These are phyloP conservation scores for Balearica regulorum DNA, from an alignment of 2,797 vertebrate genomes.

Conservation along the genomic window DNA sequence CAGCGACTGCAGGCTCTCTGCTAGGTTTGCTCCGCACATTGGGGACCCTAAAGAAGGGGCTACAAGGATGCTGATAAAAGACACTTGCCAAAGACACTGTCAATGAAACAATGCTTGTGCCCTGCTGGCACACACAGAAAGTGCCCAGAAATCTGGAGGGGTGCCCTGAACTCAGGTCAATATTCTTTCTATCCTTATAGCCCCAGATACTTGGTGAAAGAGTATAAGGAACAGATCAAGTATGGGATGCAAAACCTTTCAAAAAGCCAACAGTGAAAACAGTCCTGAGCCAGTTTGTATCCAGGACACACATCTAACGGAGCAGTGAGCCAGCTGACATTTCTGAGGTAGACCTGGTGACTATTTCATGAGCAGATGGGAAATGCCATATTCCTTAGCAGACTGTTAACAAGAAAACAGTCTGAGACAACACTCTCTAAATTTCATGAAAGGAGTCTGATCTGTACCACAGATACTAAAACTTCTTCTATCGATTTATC, in stretches of 20 bases:
- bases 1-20: background rate
- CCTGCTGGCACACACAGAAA: background rate
- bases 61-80: background rate
- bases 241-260: background rate
- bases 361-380: conserved; percentile 10
- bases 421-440: background rate
- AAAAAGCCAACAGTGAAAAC: background rate
- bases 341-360: conserved; percentile 16
- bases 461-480: background rate
- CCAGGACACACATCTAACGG: background rate
- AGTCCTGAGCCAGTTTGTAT: background rate
- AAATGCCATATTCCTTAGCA: background rate
- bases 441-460: background rate
- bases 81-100: background rate
- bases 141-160: background rate
- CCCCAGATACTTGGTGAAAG: background rate
- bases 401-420: conserved; percentile 16
- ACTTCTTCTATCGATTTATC: background rate
- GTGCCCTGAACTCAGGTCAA: background rate
- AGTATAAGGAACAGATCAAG: background rate
- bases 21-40: background rate
- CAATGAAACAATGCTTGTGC: background rate
- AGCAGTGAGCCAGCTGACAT: background rate
- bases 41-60: background rate
- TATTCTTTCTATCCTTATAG: background rate